Conservation (phyloP, 2,888 invertebrate genomes). For the Cephus nigrinus region DNA sequence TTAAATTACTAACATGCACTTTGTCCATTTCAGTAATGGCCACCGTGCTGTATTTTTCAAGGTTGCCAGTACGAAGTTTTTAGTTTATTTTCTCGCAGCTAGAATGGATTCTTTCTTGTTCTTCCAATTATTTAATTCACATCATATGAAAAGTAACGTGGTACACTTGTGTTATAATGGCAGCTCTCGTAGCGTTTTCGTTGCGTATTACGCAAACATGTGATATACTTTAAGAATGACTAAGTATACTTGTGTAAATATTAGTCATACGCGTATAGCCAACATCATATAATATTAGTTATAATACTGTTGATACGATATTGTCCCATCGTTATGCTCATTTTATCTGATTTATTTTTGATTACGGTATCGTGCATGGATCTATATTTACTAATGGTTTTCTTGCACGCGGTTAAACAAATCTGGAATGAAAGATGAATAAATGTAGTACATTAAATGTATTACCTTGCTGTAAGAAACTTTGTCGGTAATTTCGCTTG, state of each 20-base stretch:
- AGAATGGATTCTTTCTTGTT: too few relatives aligned
- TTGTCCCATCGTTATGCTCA: neutral
- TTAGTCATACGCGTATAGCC: neutral
- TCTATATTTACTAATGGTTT: neutral
- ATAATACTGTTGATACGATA: neutral
- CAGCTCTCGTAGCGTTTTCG: too few relatives aligned
- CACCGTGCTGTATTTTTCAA: too few relatives aligned
- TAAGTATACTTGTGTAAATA: neutral
- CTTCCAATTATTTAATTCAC: too few relatives aligned
- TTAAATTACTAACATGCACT: neutral
- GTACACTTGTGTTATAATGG: too few relatives aligned
- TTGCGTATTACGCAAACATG: neutral
- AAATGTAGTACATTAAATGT: neutral
- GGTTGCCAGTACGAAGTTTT: too few relatives aligned
- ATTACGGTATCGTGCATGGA: neutral
- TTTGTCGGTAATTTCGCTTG: neutral
- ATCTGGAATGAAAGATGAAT: neutral
- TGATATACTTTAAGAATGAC: neutral
- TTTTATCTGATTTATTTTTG: neutral
- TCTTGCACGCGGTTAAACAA: neutral
- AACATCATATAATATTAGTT: neutral
- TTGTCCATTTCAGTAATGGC: too few relatives aligned
- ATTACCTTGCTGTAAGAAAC: neutral
- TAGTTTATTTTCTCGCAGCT: too few relatives aligned
- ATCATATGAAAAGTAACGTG: too few relatives aligned